Percentiles rank a stretch among this genome's conserved stretches.
Conservation (phyloP, 2,888 invertebrate species). For the Acrobasis suavella region DNA sequence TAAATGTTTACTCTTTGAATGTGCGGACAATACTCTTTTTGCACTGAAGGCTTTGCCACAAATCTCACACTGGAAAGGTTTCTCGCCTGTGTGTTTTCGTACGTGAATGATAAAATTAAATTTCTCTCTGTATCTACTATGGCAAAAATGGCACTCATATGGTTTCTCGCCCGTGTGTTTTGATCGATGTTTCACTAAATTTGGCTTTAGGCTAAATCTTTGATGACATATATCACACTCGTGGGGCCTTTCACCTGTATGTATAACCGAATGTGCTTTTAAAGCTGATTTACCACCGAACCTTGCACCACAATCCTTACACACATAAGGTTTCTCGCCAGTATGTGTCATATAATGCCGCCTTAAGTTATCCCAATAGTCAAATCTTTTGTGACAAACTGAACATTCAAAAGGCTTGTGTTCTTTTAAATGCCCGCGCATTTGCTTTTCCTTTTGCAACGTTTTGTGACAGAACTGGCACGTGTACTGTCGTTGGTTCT, state of each 20-base stretch:
- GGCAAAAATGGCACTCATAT: conserved; percentile 11
- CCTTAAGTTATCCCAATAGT: too few relatives aligned
- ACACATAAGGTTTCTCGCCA: background rate
- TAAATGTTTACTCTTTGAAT: background rate
- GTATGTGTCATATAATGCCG: too few relatives aligned
- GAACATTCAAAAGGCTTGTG: too few relatives aligned
- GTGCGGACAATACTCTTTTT: background rate
- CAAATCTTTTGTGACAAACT: too few relatives aligned
- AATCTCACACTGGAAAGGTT: background rate
- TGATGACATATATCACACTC: conserved; percentile 12
- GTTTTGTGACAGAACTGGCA: too few relatives aligned
- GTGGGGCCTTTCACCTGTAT: conserved; percentile 7
- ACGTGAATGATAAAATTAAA: background rate
- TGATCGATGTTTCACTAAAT: conserved; percentile 5
- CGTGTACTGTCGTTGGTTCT: too few relatives aligned
- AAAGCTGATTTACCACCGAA: background rate
- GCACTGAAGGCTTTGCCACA: conserved; percentile 5
- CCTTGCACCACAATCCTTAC: background rate
- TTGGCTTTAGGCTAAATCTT: background rate
- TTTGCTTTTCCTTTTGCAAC: too few relatives aligned
- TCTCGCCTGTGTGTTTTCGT: conserved; percentile 1
- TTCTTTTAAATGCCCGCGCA: too few relatives aligned
- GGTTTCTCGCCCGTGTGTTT: conserved; percentile 14
- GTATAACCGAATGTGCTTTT: background rate
- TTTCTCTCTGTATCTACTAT: conserved; percentile 12